phyloP scores from a whole-genome alignment of 2,888 invertebrate genomes.

The Drosophila lutescens region DNA sequence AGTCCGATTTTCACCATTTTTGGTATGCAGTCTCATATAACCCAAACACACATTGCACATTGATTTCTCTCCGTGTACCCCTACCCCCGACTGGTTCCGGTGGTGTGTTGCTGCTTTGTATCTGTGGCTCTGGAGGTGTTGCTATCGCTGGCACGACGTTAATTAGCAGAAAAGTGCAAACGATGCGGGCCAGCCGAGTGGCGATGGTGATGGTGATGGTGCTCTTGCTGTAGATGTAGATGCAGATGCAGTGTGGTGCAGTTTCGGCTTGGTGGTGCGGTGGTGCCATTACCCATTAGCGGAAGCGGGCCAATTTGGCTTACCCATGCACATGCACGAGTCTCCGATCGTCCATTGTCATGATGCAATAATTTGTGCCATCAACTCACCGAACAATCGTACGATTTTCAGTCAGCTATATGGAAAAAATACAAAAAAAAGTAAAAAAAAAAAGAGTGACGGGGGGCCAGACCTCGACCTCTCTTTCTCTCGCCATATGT shows the following conservation, averaged over 20 bases:
- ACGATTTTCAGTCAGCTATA: conserved; percentile 37
- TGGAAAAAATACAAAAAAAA: conserved; percentile 11
- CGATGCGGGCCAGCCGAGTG: conserved; percentile 34
- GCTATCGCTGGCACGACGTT: conserved; percentile 52
- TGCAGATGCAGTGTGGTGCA: conserved; percentile 7
- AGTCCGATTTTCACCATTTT: background rate
- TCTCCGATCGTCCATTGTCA: conserved; percentile 35
- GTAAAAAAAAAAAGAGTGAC: conserved; percentile 1
- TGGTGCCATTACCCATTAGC: conserved; percentile 50
- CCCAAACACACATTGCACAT: rapidly evolving
- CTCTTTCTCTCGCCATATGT: conserved; percentile 20
- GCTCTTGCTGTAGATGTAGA: conserved; percentile 1
- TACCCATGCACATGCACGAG: conserved; percentile 36
- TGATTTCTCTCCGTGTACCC: conserved; percentile 12
- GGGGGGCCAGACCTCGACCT: conserved; percentile 55
- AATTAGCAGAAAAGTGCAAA: conserved; percentile 70
- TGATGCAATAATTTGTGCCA: conserved; percentile 70
- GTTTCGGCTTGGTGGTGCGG: background rate
- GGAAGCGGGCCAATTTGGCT: conserved; percentile 59
- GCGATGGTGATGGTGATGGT: conserved; percentile 12
- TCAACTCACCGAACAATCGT: conserved; percentile 48
- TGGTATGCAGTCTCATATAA: background rate
- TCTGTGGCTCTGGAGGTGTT: conserved; percentile 45
- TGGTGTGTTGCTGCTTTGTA: conserved; percentile 25
- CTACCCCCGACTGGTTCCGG: conserved; percentile 40